These are phyloP conservation scores for Ptychodera flava DNA, from an alignment of 35 echinoderm and acorn worm genomes.

Conservation along the genomic window DNA sequence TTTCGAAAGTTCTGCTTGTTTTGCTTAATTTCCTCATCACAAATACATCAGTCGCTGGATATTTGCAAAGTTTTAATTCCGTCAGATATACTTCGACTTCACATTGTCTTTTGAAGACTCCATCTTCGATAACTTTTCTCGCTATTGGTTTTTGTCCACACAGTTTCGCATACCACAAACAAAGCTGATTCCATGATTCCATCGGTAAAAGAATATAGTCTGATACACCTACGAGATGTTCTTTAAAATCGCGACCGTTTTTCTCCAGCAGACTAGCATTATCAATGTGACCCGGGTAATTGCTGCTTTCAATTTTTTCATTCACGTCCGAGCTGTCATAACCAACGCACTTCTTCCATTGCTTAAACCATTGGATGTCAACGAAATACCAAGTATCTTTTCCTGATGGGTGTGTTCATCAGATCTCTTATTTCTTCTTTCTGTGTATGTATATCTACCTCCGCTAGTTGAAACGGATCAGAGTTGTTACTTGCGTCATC, in stretches of 20 bases:
- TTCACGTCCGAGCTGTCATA: not conserved
- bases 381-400: not conserved
- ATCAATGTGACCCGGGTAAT: not conserved
- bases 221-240: not conserved
- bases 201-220: not conserved
- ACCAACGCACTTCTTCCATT: not conserved
- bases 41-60: no score
- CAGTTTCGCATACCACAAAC: not conserved
- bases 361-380: not conserved
- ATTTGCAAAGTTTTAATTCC: no score
- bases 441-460: not conserved
- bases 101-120: no score
- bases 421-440: not conserved
- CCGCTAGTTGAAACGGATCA: no score
- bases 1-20: not conserved
- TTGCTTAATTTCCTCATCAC: not conserved
- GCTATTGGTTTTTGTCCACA: not conserved
- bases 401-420: not conserved
- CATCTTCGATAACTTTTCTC: not conserved
- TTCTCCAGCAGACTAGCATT: not conserved
- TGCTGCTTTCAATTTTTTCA: not conserved
- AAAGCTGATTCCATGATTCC: not conserved
- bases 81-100: no score
- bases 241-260: not conserved
- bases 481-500: no score